Evolutionary conservation across 2,888 invertebrate genomes (phyloP), one percentile per base, ranked within the genome.

Genomic region (Craniophora ligustri): DNA sequence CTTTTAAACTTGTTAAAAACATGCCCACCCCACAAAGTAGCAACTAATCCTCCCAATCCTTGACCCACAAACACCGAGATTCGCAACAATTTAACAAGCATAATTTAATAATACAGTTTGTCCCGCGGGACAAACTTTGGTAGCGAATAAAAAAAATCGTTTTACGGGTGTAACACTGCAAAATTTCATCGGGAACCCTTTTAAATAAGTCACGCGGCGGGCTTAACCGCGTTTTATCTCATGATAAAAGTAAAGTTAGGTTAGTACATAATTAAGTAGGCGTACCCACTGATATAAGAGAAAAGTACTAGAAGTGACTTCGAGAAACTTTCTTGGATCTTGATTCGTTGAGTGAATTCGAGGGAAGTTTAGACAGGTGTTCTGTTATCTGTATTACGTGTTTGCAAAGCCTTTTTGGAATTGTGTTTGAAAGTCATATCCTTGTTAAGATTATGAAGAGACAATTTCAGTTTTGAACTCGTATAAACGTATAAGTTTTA

Each of bases 201-300:
- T 78, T 75, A 64, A 75, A 73, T 76, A 79, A 78, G 73, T 80
- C 67, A 74, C 67, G 41, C 54, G 36, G 38, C 30, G 63, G 66
- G 65, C 66, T 62, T 59, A 57, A 56, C 47, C 14, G 54, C 70
- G 69, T 66, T 64, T 72, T 76, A 71, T 67, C 67, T 64, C 41
- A 31, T 50, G 70, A 78, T 80, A 73, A 79, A 80, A 77, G 72
- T 75, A 67, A 75, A 78, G 72, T 78, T 75, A 47, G 70, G 66
- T 68, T 69, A 67, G 67, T 81, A 71, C 76, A 78, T 81, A 79
- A 79, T 78, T 78, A 72, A 78, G 72, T 51, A 67, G 60, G 61
- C 57, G 63, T 62, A 56, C 65, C 76, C 67, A 38, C 48, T 55
- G 48, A 64, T 48, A 42, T 44, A 51, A 42, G 35, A 16, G 40